Evolutionary conservation across 2,797 vertebrate species (phyloP).

Genomic region (Bradypodion pumilum): DNA sequence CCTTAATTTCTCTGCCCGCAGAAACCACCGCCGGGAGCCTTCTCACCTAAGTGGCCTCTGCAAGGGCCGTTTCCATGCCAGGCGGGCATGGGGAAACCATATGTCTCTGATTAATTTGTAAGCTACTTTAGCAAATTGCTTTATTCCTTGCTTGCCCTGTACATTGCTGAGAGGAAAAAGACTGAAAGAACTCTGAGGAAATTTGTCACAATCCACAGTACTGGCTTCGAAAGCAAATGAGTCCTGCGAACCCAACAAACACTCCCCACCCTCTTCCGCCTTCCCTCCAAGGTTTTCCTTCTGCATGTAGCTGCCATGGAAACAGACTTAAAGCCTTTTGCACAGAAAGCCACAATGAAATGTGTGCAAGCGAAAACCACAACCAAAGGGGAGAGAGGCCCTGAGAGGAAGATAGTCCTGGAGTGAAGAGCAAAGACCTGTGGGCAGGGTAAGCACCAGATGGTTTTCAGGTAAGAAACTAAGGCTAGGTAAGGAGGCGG

Average conservation of each 20-base stretch:
- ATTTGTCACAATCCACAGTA: neutral
- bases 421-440: neutral
- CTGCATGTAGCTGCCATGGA: constrained; percentile 25
- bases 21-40: no score
- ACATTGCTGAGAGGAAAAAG: neutral
- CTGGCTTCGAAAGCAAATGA: constrained; percentile 21
- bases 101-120: neutral
- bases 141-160: neutral
- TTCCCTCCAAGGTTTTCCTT: neutral
- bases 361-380: neutral
- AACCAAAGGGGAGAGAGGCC: neutral
- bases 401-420: neutral
- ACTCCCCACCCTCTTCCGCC: neutral
- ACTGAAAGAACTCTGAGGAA: neutral
- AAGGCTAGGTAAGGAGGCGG: neutral
- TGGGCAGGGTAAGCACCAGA: neutral
- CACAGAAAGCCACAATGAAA: neutral
- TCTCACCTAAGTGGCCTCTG: no score
- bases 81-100: no score
- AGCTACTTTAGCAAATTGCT: neutral
- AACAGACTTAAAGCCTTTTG: constrained; percentile 17
- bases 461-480: constrained; percentile 11
- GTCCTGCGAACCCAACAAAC: neutral
- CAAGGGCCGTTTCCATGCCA: no score
- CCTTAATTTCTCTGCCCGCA: no score